phyloP scores from a whole-genome alignment of 1,140 invertebrate species.

The Zaprionus vittiger region DNA sequence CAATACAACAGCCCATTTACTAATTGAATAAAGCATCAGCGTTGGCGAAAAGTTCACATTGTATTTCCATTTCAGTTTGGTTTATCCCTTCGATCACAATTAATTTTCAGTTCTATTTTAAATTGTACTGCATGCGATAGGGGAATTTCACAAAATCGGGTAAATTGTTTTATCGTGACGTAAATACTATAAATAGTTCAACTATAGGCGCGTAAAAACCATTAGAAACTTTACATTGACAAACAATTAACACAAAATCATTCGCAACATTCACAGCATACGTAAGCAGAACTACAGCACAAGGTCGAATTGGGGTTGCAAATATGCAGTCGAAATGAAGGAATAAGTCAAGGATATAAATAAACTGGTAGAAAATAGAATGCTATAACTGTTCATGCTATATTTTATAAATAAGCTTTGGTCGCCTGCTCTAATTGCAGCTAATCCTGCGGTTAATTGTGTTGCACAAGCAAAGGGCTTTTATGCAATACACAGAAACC shows the following conservation, averaged over 20 bases:
- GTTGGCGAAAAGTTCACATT: too few relatives aligned
- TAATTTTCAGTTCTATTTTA: background rate
- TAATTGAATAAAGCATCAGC: background rate
- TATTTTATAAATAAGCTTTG: background rate
- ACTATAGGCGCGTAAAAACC: background rate
- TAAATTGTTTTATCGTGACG: background rate
- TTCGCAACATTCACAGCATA: too few relatives aligned
- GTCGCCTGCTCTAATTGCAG: background rate
- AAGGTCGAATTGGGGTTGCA: background rate
- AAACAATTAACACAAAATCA: background rate
- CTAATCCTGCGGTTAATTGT: background rate
- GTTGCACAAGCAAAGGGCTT: slow-evolving; percentile 12
- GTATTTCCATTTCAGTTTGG: background rate
- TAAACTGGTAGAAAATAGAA: background rate
- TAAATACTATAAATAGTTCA: background rate
- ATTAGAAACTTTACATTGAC: background rate
- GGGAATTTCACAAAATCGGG: too few relatives aligned
- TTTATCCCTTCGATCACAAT: background rate
- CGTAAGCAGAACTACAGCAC: background rate
- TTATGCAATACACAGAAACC: background rate
- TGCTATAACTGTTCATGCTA: background rate
- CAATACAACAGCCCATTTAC: background rate
- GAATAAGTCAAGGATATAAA: background rate
- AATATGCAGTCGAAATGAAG: background rate
- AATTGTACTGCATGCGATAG: too few relatives aligned